Evolutionary conservation across 2,797 vertebrate genomes (phyloP), one percentile per base, ranked within the genome.

Genomic region (Lycodopsis pacificus): DNA sequence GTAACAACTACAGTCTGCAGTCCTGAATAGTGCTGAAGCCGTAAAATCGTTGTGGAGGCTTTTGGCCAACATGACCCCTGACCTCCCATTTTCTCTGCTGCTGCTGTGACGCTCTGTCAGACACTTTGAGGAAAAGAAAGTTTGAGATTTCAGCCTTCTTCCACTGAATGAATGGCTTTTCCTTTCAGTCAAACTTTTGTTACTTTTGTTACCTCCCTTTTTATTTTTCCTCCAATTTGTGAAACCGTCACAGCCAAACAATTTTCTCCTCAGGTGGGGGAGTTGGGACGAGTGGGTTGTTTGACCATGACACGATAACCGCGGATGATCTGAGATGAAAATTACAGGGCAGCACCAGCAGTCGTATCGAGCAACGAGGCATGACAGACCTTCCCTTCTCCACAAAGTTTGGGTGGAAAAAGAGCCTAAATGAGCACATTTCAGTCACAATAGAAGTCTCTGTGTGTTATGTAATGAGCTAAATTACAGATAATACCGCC

Each of bases 401-500:
- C n/a, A 36, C 12, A 80, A 71, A 68, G 25, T 22, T 15, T 7
- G 5, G 2, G 5, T n/a, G 2, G 20, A 51, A 74, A 76, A 76
- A 69, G 64, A 38, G 67, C 40, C 51, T 65, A 85, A 81, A 85
- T 79, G 27, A 84, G 68, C 65, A 65, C 63, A 67, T 81, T 79
- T 88, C 59, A 85, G 71, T 25, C 30, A 82, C 66, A 64, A 83
- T 78, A 51, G 82, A 88, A 74, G 76, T 59, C 56, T 76, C 67
- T 74, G 79, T 88, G 80, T 86, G 76, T 82, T 88, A 70, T 51
- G 56, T 80, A 87, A 90, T 86, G 82, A 91, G 85, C 77, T 81
- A 86, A 91, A 94, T 93, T 91, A 93, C 84, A 84, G 90, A 85
- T 83, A 75, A 74, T 84, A 71, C 68, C 49, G 54, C 30, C 20